Percentiles rank a stretch among this genome's conserved stretches.
phyloP scores from a whole-genome alignment of 2,888 invertebrate species.

The Galerucella pusilla region DNA sequence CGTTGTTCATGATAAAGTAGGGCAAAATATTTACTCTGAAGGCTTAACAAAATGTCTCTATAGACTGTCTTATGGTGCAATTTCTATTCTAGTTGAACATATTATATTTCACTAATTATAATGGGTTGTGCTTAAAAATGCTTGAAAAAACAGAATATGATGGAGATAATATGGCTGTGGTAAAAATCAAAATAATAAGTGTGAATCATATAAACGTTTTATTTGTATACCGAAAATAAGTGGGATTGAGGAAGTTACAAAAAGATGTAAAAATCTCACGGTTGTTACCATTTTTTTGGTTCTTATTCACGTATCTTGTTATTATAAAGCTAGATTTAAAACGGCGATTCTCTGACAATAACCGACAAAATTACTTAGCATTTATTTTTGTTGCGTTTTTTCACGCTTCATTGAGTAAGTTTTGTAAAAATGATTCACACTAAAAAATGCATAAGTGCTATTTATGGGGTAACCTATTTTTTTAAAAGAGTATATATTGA shows the following conservation, averaged over 20 bases:
- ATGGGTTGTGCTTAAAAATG: constrained; percentile 35
- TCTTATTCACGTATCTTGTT: no score
- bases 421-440: constrained; percentile 6
- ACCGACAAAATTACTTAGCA: no score
- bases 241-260: background rate
- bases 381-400: no score
- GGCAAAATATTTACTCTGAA: background rate
- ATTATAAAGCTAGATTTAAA: no score
- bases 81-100: constrained; percentile 28
- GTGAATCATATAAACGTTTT: background rate
- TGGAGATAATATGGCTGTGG: constrained; percentile 27
- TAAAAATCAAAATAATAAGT: constrained; percentile 16
- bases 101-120: constrained; percentile 22
- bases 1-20: background rate
- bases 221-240: background rate
- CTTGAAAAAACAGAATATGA: constrained; percentile 15
- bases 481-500: background rate
- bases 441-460: background rate
- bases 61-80: constrained; percentile 34
- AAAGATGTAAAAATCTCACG: no score
- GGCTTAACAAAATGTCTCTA: constrained; percentile 16
- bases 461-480: background rate
- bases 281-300: no score
- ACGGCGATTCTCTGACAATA: no score
- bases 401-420: background rate